Evolutionary conservation across 2,113 vertebrate species (phyloP), one percentile per base, ranked within the genome.

Genomic region (Ammospiza nelsoni): DNA sequence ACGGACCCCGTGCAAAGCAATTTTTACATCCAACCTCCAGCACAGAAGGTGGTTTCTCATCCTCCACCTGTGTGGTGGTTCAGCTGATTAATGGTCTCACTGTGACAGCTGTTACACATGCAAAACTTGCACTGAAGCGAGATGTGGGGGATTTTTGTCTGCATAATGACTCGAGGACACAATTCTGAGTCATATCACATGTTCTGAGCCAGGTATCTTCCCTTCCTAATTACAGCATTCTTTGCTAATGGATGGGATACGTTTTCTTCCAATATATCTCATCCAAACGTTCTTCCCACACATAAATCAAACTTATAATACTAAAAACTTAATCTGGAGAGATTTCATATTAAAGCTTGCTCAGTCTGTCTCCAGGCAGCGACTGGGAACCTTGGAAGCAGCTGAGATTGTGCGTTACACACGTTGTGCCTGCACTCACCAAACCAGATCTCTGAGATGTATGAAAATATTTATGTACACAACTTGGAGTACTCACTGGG

Each of bases 51-150:
- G 92, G 85, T 63, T 94, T 95, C 92, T 95, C 92, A 93, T 92
- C 90, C 90, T 94, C 92, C 83, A 96, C 95, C 95, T 93, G 92
- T 96, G 96, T 94, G 85, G 84, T 93, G 95, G 72, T 65, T 92
- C 61, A 72, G 93, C 85, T 95, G 93, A 96, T 92, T 90, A 95
- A 96, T 90, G 90, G 83, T 75, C 92, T 93, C 90, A 25, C 93
- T 83, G 79, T 84, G 92, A 94, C 93, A 94, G 92, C 88, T 96
- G 90, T 84, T 95, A 91, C 83, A 81, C 95, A 94, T 77, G 93
- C 88, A 90, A 94, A 97, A 94, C 83, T 89, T 78, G 76, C 90
- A 94, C 83, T 92, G 90, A 95, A 89, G 93, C 7, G 28, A 92
- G 65, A 51, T 77, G 65, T 77, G 79, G 61, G 9, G 12, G 13